Evolutionary conservation across 2,113 vertebrate species (phyloP).

Genomic region (Orcinus orca): DNA sequence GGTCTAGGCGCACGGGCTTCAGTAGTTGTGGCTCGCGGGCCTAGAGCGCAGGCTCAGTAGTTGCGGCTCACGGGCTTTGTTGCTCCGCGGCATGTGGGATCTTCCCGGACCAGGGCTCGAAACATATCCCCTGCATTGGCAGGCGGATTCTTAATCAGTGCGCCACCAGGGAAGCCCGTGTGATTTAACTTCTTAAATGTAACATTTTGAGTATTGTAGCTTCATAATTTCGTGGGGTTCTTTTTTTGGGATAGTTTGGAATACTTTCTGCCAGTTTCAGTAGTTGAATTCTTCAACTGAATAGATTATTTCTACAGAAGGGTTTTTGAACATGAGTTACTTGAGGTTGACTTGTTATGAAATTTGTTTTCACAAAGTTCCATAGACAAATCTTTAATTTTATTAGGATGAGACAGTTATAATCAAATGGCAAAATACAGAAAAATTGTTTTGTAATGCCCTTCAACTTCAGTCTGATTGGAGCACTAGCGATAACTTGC

Average conservation of each 20-base stretch:
- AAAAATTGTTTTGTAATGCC: conserved; percentile 41
- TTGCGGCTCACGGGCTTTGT: too few relatives aligned
- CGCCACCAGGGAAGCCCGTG: too few relatives aligned
- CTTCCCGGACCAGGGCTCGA: too few relatives aligned
- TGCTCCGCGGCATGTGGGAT: too few relatives aligned
- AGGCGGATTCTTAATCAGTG: too few relatives aligned
- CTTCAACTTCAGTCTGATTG: conserved; percentile 22
- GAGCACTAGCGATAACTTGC: not conserved
- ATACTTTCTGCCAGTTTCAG: not conserved
- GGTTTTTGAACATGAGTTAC: conserved; percentile 18
- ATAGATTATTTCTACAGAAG: conserved; percentile 53
- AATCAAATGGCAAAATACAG: conserved; percentile 45
- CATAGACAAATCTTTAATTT: conserved; percentile 26
- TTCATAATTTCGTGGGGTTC: not conserved
- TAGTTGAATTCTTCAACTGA: conserved; percentile 49
- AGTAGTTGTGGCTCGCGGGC: too few relatives aligned
- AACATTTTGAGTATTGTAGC: conserved; percentile 1
- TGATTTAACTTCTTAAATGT: not conserved
- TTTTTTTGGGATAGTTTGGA: conserved; percentile 16
- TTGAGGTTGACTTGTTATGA: conserved; percentile 52
- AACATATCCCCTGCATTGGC: too few relatives aligned
- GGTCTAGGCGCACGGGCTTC: too few relatives aligned
- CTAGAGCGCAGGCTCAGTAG: too few relatives aligned
- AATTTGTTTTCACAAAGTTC: conserved; percentile 48
- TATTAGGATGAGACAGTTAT: conserved; percentile 35